Conservation (phyloP, 2,113 vertebrate species). For the Colaptes auratus region DNA sequence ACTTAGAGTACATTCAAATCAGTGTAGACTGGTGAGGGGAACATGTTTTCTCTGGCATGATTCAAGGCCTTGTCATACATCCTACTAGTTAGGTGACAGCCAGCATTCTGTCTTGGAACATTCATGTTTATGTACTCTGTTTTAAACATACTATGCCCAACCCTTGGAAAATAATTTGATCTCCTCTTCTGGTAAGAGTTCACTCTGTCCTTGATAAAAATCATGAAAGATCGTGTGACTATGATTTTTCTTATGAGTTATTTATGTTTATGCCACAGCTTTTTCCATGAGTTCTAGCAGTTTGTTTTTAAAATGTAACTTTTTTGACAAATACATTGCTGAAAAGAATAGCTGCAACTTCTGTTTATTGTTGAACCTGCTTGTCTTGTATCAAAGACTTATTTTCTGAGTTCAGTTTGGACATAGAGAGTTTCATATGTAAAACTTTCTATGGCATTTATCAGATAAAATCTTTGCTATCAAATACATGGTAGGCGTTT, state of each 20-base stretch:
- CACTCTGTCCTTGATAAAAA: background rate
- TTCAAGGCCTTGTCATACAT: rapidly evolving
- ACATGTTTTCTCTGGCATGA: background rate
- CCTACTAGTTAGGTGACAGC: background rate
- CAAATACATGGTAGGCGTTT: background rate
- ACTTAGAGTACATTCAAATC: background rate
- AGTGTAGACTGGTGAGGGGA: background rate
- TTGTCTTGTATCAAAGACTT: background rate
- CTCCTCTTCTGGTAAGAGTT: background rate
- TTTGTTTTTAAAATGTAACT: background rate
- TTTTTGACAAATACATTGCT: background rate
- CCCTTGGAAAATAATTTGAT: background rate
- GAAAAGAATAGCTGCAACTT: background rate
- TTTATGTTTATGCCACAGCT: background rate
- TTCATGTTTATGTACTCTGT: background rate
- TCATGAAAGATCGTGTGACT: background rate
- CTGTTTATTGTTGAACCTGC: background rate
- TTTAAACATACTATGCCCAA: background rate
- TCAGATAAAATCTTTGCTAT: background rate
- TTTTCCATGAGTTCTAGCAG: background rate
- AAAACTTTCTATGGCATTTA: background rate
- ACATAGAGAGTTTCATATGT: background rate
- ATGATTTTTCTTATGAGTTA: background rate
- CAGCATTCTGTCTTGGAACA: background rate
- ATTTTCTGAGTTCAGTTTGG: background rate